Base-by-base conservation (phyloP, 92 coral and sea anemone species). In the Parazoanthus swiftii region DNA sequence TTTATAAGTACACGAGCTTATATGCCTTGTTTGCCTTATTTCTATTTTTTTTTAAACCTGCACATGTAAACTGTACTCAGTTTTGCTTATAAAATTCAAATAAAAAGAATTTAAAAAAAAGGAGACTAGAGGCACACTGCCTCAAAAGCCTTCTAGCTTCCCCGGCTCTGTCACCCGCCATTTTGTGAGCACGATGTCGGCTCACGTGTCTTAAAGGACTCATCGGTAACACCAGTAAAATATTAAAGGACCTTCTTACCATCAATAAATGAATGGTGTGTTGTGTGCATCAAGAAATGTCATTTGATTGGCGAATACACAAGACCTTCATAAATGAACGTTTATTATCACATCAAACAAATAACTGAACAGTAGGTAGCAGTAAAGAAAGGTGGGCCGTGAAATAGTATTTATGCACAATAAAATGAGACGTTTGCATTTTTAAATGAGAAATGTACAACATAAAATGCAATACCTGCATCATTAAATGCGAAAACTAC, bases 161-260 rank as follows among this genome's bases (percentile, higher is more conserved):
- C 71, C 71, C 71, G 71, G 71, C 71, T 65, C 71, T 65, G 71
- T 65, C 71, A 65, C 71, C 25, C 71, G 71, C 26, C 71, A 65
- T 65, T 65, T 65, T 65, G 71, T 65, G 71, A 65, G 71, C 71
- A 65, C 71, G 71, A 65, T 65, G 71, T 65, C 71, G 71, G 71
- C 71, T 65, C 71, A 65, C 71, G 71, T 65, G 71, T 65, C 71
- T 65, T 65, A 65, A 65, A 65, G 71, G 71, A 65, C 71, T 65
- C 71, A 65, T 65, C 71, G 71, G 71, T 65, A 65, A 65, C 71
- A 65, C 71, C 71, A 65, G 71, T 65, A 65, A 6, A 8, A 65
- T 0, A 65, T 65, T 65, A 65, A n/a, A 65, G 71, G 71, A 65
- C 71, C 71, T 65, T 65, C 71, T 65, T 65, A 65, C 71, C 71